These are phyloP conservation scores for Argyra leucocephala DNA, from an alignment of 2,888 invertebrate species.

Conservation along the genomic window DNA sequence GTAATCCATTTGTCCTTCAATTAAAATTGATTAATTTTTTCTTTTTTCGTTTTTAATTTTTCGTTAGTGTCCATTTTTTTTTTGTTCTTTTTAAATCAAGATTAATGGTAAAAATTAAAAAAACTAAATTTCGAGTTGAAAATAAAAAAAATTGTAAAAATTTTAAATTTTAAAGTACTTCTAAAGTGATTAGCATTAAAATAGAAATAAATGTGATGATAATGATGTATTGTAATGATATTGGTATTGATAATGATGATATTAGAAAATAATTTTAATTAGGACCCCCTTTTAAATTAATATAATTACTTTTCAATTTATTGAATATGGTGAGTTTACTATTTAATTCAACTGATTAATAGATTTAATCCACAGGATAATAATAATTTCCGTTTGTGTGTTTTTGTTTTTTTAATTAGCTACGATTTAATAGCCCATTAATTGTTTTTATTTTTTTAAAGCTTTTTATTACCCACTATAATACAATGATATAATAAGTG, in stretches of 20 bases:
- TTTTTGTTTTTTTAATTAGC: not conserved
- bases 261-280: not conserved
- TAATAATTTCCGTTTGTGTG: no score
- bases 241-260: no score
- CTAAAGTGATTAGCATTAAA: no score
- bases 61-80: no score
- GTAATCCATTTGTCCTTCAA: not conserved
- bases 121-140: not conserved
- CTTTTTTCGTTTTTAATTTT: no score
- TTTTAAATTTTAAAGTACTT: no score
- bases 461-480: not conserved
- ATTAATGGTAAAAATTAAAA: slow-evolving; percentile 1
- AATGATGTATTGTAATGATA: no score
- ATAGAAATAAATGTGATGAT: no score
- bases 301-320: not conserved
- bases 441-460: not conserved
- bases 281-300: not conserved
- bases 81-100: not conserved
- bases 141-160: no score
- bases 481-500: not conserved
- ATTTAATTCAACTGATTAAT: slow-evolving; percentile 3
- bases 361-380: not conserved
- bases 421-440: not conserved
- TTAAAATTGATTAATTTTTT: not conserved
- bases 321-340: not conserved